Conservation (phyloP, 1,140 invertebrate genomes). For the Lasaia peninsularis region DNA sequence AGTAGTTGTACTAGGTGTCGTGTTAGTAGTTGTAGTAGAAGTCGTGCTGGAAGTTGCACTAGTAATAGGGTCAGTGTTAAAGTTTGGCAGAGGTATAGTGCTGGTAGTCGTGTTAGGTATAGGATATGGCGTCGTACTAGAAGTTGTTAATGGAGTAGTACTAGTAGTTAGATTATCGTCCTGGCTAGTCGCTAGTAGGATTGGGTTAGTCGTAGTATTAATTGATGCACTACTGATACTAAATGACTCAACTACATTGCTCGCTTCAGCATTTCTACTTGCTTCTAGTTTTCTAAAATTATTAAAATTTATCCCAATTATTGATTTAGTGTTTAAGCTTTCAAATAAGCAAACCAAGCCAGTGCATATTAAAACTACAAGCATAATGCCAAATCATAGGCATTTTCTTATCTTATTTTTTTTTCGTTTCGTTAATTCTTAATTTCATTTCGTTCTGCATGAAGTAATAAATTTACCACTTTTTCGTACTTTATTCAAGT, state of each 20-base stretch:
- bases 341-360: conserved; percentile 1
- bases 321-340: background rate
- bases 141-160: background rate
- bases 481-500: no score
- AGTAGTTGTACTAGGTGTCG: conserved; percentile 35
- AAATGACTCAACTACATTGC: conserved; percentile 8
- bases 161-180: background rate
- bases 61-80: conserved; percentile 31
- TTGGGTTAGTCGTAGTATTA: conserved; percentile 6
- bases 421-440: no score
- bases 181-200: background rate
- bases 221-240: conserved; percentile 4
- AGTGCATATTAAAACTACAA: background rate
- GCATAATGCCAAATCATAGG: no score
- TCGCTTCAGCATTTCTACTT: conserved; percentile 8
- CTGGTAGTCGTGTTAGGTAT: conserved; percentile 5
- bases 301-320: conserved; percentile 6
- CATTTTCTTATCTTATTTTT: no score
- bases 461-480: no score
- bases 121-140: background rate
- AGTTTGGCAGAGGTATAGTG: conserved; percentile 25
- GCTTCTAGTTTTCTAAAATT: conserved; percentile 6
- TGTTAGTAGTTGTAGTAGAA: conserved; percentile 25
- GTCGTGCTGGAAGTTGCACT: conserved; percentile 50
- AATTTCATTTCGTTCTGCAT: no score